A percentile compares a stretch with the other conserved stretches of the same genome.
phyloP scores from a whole-genome alignment of 2,797 vertebrate species.

The Phalanger gymnotis region DNA sequence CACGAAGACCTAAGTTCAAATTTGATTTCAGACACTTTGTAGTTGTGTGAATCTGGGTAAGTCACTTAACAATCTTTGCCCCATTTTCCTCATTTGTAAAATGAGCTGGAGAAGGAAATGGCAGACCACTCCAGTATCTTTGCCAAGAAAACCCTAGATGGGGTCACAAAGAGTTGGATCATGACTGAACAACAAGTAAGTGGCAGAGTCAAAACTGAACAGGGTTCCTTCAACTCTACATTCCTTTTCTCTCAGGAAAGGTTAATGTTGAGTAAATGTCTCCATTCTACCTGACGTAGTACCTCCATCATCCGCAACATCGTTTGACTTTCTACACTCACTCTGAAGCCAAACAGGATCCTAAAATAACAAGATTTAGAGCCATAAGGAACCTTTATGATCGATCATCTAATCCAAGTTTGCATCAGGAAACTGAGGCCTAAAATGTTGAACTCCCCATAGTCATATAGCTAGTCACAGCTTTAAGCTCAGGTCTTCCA shows the following conservation, averaged over 20 bases:
- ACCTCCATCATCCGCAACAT: background rate
- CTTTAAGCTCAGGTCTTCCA: background rate
- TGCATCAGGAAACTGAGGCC: background rate
- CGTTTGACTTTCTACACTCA: background rate
- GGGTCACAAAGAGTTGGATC: background rate
- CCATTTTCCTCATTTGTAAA: background rate
- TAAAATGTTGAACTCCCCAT: background rate
- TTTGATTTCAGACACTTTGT: background rate
- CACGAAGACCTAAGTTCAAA: background rate
- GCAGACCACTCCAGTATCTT: background rate
- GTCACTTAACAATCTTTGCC: background rate
- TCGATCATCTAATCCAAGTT: background rate
- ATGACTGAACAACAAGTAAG: background rate
- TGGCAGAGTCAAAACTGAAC: background rate
- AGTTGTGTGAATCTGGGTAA: background rate
- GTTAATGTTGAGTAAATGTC: background rate
- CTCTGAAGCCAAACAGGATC: background rate
- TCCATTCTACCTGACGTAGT: background rate
- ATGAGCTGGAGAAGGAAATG: background rate
- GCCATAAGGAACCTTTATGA: background rate
- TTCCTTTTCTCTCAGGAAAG: background rate
- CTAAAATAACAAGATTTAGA: background rate
- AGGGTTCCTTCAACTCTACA: background rate
- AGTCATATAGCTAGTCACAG: background rate
- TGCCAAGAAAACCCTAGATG: background rate